phyloP scores from a whole-genome alignment of 2,888 invertebrate species.

The Cerceris ruficornis region DNA sequence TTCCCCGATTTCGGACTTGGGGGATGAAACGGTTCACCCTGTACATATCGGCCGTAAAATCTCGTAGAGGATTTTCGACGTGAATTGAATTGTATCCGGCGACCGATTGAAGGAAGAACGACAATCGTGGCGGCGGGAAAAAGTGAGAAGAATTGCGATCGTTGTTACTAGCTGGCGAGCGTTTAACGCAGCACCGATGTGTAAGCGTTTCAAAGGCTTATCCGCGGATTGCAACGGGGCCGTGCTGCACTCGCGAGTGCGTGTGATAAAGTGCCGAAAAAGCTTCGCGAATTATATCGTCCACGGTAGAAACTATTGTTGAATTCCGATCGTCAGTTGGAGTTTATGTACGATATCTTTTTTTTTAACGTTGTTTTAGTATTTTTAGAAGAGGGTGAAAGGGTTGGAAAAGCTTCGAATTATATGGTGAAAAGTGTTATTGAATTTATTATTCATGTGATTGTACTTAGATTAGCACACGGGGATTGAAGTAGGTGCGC shows the following conservation, averaged over 20 bases:
- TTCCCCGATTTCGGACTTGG: too few species aligned
- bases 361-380: too few species aligned
- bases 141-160: slow-evolving; percentile 29
- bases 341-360: too few species aligned
- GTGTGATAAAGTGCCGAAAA: slow-evolving; percentile 54
- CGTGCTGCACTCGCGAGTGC: slow-evolving; percentile 27
- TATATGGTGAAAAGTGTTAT: too few species aligned
- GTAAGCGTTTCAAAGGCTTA: slow-evolving; percentile 46
- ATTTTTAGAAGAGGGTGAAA: too few species aligned
- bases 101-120: slow-evolving; percentile 27
- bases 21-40: too few species aligned
- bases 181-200: slow-evolving; percentile 33
- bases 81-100: slow-evolving; percentile 39
- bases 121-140: slow-evolving; percentile 8
- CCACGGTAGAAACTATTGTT: neutral
- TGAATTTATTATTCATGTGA: too few species aligned
- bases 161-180: slow-evolving; percentile 16
- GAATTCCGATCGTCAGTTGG: neutral
- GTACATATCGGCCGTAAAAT: slow-evolving; percentile 22
- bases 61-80: slow-evolving; percentile 43
- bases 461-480: too few species aligned
- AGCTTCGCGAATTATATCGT: neutral
- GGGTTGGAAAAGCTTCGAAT: too few species aligned
- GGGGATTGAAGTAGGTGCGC: too few species aligned
- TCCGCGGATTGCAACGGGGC: slow-evolving; percentile 45